These are phyloP conservation scores for Macroramphosus scolopax DNA, from an alignment of 2,797 vertebrate genomes.

Conservation along the genomic window DNA sequence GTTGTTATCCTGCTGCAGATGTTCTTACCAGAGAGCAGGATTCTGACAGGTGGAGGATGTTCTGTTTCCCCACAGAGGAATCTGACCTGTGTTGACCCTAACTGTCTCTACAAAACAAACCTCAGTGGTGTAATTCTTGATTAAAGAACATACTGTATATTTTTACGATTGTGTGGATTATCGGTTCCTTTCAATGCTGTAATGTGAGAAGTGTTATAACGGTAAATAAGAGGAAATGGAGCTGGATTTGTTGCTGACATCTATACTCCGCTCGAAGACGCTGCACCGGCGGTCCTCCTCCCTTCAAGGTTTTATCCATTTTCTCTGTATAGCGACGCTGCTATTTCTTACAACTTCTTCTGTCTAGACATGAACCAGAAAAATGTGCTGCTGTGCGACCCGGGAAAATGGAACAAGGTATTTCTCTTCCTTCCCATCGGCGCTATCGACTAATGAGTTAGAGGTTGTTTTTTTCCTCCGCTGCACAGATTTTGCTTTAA, in stretches of 20 bases:
- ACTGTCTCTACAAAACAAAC: too few relatives aligned
- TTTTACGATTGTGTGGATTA: too few relatives aligned
- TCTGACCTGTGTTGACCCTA: too few relatives aligned
- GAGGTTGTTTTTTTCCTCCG: constrained; percentile 27
- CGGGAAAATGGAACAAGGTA: constrained; percentile 30
- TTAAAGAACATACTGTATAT: too few relatives aligned
- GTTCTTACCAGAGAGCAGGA: too few relatives aligned
- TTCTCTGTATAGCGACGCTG: constrained; percentile 16
- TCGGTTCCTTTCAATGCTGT: background rate
- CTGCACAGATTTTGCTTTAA: constrained; percentile 40
- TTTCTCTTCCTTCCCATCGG: constrained; percentile 15
- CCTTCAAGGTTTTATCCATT: constrained; percentile 22
- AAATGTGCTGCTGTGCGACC: constrained; percentile 23
- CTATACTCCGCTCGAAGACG: constrained; percentile 13
- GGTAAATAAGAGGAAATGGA: constrained; percentile 12
- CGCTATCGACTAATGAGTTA: constrained; percentile 44
- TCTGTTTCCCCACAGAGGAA: too few relatives aligned
- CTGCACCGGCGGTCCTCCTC: constrained; percentile 12
- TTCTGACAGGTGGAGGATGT: too few relatives aligned
- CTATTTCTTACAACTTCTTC: constrained; percentile 32
- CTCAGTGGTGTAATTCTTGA: too few relatives aligned
- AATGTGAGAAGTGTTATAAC: constrained; percentile 7
- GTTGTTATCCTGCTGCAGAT: constrained; percentile 26
- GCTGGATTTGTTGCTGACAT: constrained; percentile 8
- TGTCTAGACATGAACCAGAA: background rate